Evolutionary conservation across 1,140 invertebrate genomes (phyloP), one percentile per base, ranked within the genome.

Genomic region (Stegodyphus mimosarum): DNA sequence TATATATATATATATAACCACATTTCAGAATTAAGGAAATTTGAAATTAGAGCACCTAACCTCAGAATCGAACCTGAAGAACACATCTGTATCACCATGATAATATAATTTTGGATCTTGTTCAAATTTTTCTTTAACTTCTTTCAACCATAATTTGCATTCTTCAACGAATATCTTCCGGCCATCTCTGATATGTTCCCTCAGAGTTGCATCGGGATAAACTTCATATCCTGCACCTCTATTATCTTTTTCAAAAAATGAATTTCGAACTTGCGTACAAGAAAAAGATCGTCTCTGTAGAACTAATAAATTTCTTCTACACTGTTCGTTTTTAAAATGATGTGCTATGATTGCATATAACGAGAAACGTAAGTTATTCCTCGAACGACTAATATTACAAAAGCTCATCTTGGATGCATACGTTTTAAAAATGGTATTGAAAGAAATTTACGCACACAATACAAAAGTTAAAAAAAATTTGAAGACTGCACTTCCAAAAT

Each of bases 121-220:
- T 87, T 91, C 90, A 6, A 94, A 89, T 70, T 90, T 89, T 73
- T 95, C 94, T 87, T 93, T 93, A 0, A 94, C 88, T 92, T 97
- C 96, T 86, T 94, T 89, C 60, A 90, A 91, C 90, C 93, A 94
- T 51, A 95, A 77, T 79, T 92, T 91, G 0, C 94, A 91, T 91
- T 96, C 95, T 17, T 91, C 74, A 88, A 93, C 93, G 0, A 96
- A 87, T 87, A 93, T 92, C 79, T 92, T 92, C 1, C 94, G 90
- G 6, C 94, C 95, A 80, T 92, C 89, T 83, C 88, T 89, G 6
- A 86, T 15, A 70, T 80, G 63, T 55, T 86, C 33, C 7, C 52
- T 6, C 48, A 6, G 50, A 51, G 55, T 17, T 55, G 49, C 50
- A 7, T 86, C 70, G 48, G 52, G 60, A 64, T 11, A 64, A 13